phyloP scores from a whole-genome alignment of 2,888 invertebrate genomes.

The Oscheius sp. region DNA sequence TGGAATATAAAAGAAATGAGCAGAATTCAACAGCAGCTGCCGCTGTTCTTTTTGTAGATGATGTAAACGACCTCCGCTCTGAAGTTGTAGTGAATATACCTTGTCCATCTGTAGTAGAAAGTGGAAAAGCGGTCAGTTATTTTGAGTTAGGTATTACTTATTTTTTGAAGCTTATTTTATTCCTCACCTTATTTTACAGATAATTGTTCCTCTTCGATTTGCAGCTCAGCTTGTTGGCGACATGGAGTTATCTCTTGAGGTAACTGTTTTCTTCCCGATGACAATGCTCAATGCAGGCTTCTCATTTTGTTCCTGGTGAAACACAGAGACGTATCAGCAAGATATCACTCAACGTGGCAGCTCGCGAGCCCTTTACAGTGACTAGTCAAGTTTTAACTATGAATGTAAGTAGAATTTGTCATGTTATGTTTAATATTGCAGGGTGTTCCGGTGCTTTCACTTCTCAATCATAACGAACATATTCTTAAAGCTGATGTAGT shows the following conservation, averaged over 20 bases:
- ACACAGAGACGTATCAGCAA: slow-evolving; percentile 27
- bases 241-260: slow-evolving; percentile 53
- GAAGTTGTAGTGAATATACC: slow-evolving; percentile 39
- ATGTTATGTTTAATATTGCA: slow-evolving; percentile 15
- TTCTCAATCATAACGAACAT: slow-evolving; percentile 56
- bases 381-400: slow-evolving; percentile 47
- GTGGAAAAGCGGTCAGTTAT: slow-evolving; percentile 25
- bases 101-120: slow-evolving; percentile 19
- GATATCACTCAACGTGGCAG: slow-evolving; percentile 42
- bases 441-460: slow-evolving; percentile 53
- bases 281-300: slow-evolving; percentile 4
- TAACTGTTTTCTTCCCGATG: slow-evolving; percentile 1
- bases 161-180: not conserved
- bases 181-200: slow-evolving; percentile 42
- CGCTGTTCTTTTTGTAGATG: slow-evolving; percentile 56
- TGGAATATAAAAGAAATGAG: slow-evolving; percentile 56
- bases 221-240: slow-evolving; percentile 56
- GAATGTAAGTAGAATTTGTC: slow-evolving; percentile 37
- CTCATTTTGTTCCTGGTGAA: slow-evolving; percentile 16
- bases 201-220: slow-evolving; percentile 46
- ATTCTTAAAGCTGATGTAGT: slow-evolving; percentile 50
- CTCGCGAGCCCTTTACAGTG: slow-evolving; percentile 53
- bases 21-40: slow-evolving; percentile 52
- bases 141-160: no score
- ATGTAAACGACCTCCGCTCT: slow-evolving; percentile 46